phyloP scores from a whole-genome alignment of 2,888 invertebrate genomes.

The Plagodis dolabraria region DNA sequence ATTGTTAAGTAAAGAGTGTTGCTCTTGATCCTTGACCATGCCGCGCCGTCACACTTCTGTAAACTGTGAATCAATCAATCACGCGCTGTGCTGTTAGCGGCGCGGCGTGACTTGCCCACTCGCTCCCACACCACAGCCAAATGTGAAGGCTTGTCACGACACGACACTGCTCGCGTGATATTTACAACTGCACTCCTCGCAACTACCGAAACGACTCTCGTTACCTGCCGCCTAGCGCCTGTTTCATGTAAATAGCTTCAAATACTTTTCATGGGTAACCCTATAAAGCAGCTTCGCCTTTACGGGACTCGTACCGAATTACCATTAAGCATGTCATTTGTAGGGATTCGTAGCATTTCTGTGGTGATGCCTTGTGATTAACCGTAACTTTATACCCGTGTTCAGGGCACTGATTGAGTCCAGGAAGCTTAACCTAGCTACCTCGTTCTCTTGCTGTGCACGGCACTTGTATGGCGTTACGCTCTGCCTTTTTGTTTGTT shows the following conservation, averaged over 20 bases:
- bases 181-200: neutral
- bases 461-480: slow-evolving; percentile 24
- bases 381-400: slow-evolving; percentile 13
- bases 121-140: neutral
- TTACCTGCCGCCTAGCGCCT: slow-evolving; percentile 13
- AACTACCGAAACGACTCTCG: slow-evolving; percentile 8
- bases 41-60: neutral
- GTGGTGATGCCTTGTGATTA: slow-evolving; percentile 1
- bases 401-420: slow-evolving; percentile 24
- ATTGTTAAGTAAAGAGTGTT: slow-evolving; percentile 11
- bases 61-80: slow-evolving; percentile 10
- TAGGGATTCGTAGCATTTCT: slow-evolving; percentile 18
- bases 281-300: slow-evolving; percentile 1
- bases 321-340: slow-evolving; percentile 6
- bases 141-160: slow-evolving; percentile 8
- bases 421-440: slow-evolving; percentile 25
- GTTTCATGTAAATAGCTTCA: slow-evolving; percentile 17
- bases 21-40: slow-evolving; percentile 4
- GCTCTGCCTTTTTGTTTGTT: too few relatives aligned
- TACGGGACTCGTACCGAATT: slow-evolving; percentile 13
- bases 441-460: slow-evolving; percentile 9
- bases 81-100: slow-evolving; percentile 1
- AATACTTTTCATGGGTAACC: slow-evolving; percentile 7
- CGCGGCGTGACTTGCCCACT: neutral
- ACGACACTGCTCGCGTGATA: slow-evolving; percentile 15